These are phyloP conservation scores for Abrostola triplasia DNA, from an alignment of 2,888 invertebrate species.

Conservation along the genomic window DNA sequence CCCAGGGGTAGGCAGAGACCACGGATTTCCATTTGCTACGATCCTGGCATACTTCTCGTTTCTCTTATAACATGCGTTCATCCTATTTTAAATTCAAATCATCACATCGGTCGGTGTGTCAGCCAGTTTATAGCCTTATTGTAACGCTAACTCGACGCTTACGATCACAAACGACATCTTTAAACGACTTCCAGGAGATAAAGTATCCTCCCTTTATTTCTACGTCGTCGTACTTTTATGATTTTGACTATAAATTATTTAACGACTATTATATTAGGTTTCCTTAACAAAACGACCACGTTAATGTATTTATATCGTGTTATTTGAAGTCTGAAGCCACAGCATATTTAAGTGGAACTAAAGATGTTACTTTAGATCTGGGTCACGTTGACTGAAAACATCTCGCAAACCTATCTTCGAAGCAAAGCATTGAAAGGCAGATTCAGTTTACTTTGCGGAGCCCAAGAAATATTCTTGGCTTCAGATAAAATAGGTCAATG, in stretches of 20 bases:
- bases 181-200: slow-evolving; percentile 37
- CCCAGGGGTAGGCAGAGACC: too few relatives aligned
- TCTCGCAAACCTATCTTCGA: too few relatives aligned
- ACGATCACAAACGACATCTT: slow-evolving; percentile 28
- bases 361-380: too few relatives aligned
- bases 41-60: too few relatives aligned
- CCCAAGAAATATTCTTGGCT: too few relatives aligned
- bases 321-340: neutral
- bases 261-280: neutral
- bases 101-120: neutral
- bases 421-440: too few relatives aligned
- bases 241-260: slow-evolving; percentile 11
- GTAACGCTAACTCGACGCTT: slow-evolving; percentile 12
- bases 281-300: slow-evolving; percentile 2
- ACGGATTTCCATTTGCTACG: too few relatives aligned
- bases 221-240: slow-evolving; percentile 34
- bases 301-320: neutral
- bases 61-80: neutral
- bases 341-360: too few relatives aligned
- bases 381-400: too few relatives aligned
- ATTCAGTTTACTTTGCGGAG: too few relatives aligned
- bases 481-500: too few relatives aligned
- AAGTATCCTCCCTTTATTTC: slow-evolving; percentile 28
- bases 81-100: neutral
- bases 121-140: neutral